Evolutionary conservation across 2,888 invertebrate species (phyloP).

Genomic region (Pocota personata): DNA sequence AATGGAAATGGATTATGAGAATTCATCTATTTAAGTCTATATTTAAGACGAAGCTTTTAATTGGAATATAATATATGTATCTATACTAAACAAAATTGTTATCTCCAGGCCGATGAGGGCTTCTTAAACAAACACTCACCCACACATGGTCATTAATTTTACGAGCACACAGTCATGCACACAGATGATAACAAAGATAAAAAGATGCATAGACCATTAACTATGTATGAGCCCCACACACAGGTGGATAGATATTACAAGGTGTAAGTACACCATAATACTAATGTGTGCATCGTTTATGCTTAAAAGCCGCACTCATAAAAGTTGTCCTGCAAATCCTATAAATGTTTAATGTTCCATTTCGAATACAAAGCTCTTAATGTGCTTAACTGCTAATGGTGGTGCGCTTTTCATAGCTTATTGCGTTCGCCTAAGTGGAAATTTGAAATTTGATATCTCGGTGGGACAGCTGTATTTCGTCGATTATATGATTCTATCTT

Average conservation of each 20-base stretch:
- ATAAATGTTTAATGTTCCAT: conserved; percentile 72
- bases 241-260: conserved; percentile 46
- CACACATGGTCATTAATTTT: conserved; percentile 30
- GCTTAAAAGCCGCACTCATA: conserved; percentile 69
- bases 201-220: conserved; percentile 65
- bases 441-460: conserved; percentile 69
- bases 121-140: neutral
- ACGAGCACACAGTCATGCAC: neutral
- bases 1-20: conserved; percentile 12
- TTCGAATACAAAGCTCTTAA: conserved; percentile 73
- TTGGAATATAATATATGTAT: conserved; percentile 16
- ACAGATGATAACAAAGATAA: conserved; percentile 40
- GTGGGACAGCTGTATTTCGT: conserved; percentile 36
- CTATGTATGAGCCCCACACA: conserved; percentile 29
- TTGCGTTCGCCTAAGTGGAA: conserved; percentile 67
- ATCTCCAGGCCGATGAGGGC: neutral
- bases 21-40: neutral
- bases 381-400: conserved; percentile 72
- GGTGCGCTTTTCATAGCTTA: conserved; percentile 74
- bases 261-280: conserved; percentile 61
- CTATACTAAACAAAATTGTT: neutral
- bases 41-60: conserved; percentile 21
- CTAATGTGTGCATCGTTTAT: conserved; percentile 70
- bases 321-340: conserved; percentile 71
- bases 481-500: conserved; percentile 12